phyloP scores from a whole-genome alignment of 1,140 invertebrate genomes.

The Panagrolaimus sp. region DNA sequence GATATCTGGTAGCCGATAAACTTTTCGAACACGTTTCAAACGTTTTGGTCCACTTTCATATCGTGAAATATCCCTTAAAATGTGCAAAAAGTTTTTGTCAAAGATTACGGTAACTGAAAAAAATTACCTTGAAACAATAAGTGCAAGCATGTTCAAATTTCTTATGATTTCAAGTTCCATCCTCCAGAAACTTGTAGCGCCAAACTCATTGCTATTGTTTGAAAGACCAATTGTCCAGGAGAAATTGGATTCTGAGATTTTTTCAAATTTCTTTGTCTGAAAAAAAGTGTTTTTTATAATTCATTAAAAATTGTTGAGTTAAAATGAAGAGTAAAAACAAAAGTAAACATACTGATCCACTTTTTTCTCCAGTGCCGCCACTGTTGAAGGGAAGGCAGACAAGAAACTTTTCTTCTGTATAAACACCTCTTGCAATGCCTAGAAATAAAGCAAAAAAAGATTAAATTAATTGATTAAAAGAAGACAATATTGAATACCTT shows the following conservation, averaged over 20 bases:
- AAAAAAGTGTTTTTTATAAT: slow-evolving; percentile 18
- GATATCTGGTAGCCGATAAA: slow-evolving; percentile 43
- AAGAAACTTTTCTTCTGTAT: slow-evolving; percentile 42
- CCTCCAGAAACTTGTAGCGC: slow-evolving; percentile 46
- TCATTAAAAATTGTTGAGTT: too few relatives aligned
- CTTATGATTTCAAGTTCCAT: slow-evolving; percentile 40
- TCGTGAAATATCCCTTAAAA: slow-evolving; percentile 24
- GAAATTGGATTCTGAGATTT: slow-evolving; percentile 46
- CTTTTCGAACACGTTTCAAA: slow-evolving; percentile 46
- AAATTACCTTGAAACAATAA: slow-evolving; percentile 37
- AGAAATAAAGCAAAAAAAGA: slow-evolving; percentile 16
- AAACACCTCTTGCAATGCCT: slow-evolving; percentile 45
- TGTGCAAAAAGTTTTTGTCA: too few relatives aligned
- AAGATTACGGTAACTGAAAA: too few relatives aligned
- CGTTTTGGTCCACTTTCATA: slow-evolving; percentile 26
- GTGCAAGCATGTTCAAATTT: slow-evolving; percentile 34
- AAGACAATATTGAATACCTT: slow-evolving; percentile 26
- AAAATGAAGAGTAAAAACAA: too few relatives aligned
- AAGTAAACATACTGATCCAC: slow-evolving; percentile 32
- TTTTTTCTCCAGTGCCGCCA: slow-evolving; percentile 43
- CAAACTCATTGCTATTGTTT: slow-evolving; percentile 30
- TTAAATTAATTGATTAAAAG: background rate
- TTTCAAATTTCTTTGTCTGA: slow-evolving; percentile 48
- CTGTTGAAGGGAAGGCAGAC: slow-evolving; percentile 49
- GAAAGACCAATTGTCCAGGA: slow-evolving; percentile 49